Base-by-base conservation (phyloP, 2,888 invertebrate species). In the Hydrotaea cyrtoneurina region DNA sequence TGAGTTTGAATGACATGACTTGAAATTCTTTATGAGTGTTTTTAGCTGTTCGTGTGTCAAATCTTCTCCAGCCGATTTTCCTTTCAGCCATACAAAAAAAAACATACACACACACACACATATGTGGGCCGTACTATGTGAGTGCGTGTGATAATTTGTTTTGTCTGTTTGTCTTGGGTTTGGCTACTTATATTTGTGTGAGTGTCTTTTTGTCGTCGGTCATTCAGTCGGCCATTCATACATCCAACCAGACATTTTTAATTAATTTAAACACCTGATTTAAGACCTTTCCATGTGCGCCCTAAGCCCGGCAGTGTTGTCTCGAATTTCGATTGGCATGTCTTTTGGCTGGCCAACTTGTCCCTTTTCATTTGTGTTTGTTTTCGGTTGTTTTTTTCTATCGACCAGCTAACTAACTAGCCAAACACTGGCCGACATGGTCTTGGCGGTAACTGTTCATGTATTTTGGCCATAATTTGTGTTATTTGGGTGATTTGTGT, bases 191-290 rank as follows among this genome's bases (percentile, higher is more conserved):
- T 69, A 46, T 62, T 69, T 59, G 31, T 19, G n/a, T 71, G 53
- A 50, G 5, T 46, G 31, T 46, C 1, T 2, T 31, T 31, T 31
- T 62, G 55, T 10, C 10, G 39, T 43, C 0, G 62, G 62, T 15
- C 19, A 57, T 2, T 11, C 57, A 26, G 59, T 11, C 59, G 10
- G 13, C 2, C 59, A 21, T 26, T 2, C 59, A 59, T 23, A 26
- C 26, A 26, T 15, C 11, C 57, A 21, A 2, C 8, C 31, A 5
- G 19, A 43, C 53, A 57, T 72, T 77, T 74, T 85, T 82, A 85
- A 85, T 82, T 85, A 85, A 85, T 82, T 85, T 80, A 75, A 81
- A 78, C 82, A 85, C 85, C 82, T 85, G 85, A 82, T 82, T 75
- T 82, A 59, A 71, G 74, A 71, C 69, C 69, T 77, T 36, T 74